These are phyloP conservation scores for Diabrotica undecimpunctata DNA, from an alignment of 1,140 invertebrate species.

Conservation along the genomic window DNA sequence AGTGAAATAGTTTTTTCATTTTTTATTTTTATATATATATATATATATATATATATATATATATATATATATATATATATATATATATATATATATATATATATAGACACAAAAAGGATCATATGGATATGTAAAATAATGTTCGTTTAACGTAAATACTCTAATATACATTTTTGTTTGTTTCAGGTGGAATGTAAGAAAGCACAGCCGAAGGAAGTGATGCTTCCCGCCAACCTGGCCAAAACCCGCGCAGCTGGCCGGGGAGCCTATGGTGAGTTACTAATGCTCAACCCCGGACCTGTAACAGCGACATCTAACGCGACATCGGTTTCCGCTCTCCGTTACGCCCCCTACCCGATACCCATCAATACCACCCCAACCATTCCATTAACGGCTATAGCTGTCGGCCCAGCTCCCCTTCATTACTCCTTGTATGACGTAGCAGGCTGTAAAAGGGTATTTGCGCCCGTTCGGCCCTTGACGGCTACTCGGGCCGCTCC, in stretches of 20 bases:
- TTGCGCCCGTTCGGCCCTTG: slow-evolving; percentile 47
- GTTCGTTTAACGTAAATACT: no score
- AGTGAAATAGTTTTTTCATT: no score
- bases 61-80: no score
- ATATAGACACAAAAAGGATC: no score
- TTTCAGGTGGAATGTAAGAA: slow-evolving; percentile 98
- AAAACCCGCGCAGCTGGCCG: slow-evolving; percentile 88
- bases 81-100: no score
- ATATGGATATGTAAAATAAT: no score
- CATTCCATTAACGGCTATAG: slow-evolving; percentile 41
- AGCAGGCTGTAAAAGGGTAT: slow-evolving; percentile 51
- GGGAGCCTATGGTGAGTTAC: slow-evolving; percentile 93
- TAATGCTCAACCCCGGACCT: slow-evolving; percentile 68
- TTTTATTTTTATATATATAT: no score
- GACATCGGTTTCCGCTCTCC: slow-evolving; percentile 62
- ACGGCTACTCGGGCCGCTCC: slow-evolving; percentile 46
- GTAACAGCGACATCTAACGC: slow-evolving; percentile 40
- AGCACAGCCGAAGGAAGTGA: slow-evolving; percentile 98
- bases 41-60: no score
- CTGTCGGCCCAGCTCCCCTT: slow-evolving; percentile 43
- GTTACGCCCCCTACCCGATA: slow-evolving; percentile 62
- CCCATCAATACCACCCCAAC: slow-evolving; percentile 50
- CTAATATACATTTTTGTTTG: slow-evolving; percentile 21
- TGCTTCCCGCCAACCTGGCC: slow-evolving; percentile 91
- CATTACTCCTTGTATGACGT: slow-evolving; percentile 53